These are phyloP conservation scores for Smutsia temminckii DNA, from an alignment of 2,797 vertebrate species.

Conservation along the genomic window DNA sequence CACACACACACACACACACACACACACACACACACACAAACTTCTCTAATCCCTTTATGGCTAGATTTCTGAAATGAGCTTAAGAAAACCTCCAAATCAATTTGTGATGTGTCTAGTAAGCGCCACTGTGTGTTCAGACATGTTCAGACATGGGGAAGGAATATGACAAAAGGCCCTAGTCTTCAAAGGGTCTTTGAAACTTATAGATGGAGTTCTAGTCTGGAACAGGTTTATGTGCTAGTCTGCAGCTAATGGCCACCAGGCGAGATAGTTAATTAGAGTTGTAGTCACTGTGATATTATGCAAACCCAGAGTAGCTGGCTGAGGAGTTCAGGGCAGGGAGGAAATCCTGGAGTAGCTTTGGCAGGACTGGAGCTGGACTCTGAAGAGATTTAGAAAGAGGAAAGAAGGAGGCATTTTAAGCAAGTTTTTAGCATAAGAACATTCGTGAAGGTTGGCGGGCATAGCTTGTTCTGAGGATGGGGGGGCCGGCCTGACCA, in stretches of 20 bases:
- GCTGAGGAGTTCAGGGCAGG: background rate
- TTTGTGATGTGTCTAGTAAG: background rate
- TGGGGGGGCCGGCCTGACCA: background rate
- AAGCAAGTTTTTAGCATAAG: background rate
- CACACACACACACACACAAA: accelerated
- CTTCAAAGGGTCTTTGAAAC: background rate
- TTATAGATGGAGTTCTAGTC: background rate
- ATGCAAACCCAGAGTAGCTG: background rate
- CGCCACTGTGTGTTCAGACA: background rate
- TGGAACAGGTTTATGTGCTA: background rate
- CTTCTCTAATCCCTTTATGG: background rate
- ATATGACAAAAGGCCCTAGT: background rate
- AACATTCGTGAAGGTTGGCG: background rate
- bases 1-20: too few relatives aligned
- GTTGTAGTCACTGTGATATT: background rate
- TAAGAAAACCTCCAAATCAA: background rate
- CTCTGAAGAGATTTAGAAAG: background rate
- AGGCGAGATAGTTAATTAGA: background rate
- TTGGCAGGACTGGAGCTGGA: background rate
- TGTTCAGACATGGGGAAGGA: background rate
- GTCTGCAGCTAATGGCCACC: background rate
- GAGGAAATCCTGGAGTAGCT: background rate
- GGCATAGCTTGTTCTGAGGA: background rate
- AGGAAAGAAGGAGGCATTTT: background rate
- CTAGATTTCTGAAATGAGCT: conserved; percentile 1